Base-by-base conservation (phyloP, 2,797 vertebrate species). In the Myotis myotis region DNA sequence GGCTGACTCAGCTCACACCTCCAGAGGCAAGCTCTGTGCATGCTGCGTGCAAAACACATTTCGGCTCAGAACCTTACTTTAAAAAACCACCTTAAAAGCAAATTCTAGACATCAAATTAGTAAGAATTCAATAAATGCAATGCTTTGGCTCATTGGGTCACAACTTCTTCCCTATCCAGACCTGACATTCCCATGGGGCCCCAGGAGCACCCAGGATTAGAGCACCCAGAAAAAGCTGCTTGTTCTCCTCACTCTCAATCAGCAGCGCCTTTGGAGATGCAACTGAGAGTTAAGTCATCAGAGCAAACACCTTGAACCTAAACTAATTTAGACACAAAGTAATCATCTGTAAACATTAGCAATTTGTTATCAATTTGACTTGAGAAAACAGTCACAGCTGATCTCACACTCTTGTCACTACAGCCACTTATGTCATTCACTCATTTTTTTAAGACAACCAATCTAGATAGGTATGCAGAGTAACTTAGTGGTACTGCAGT, bases 1-100 rank as follows among this genome's bases (percentile, higher is more conserved):
- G 3, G 57, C 5, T 33, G 36, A 64, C 76, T 80, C 78, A 74
- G 60, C 81, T 82, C 41, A 82, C 30, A 17, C 62, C 30, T 19
- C 0, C 1, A 36, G 76, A 74, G 78, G 72, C 36, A 10, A 0
- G 20, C 17, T 57, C 53, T 79, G 13, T 0, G 0, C 51, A 60
- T 44, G 10, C 57, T 5, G 0, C 2, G 22, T 57, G 36, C 72
- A 81, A 36, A 53, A 28, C 41, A 70, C 5, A 22, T 68, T 36
- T 81, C 28, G 79, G 96, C 44, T 62, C 33, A 3, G 1, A 57
- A 33, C 3, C 53, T 53, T 44, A n/a, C 38, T 89, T 78, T 13
- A 62, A 38, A 36, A 55, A 83, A 78, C 64, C 11, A 64, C 30
- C 62, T n/a, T 36, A 60, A 85, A 53, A 44, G 41, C 49, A 83